Evolutionary conservation across 2,113 vertebrate genomes (phyloP), one percentile per base, ranked within the genome.

Genomic region (Melozone crissalis): DNA sequence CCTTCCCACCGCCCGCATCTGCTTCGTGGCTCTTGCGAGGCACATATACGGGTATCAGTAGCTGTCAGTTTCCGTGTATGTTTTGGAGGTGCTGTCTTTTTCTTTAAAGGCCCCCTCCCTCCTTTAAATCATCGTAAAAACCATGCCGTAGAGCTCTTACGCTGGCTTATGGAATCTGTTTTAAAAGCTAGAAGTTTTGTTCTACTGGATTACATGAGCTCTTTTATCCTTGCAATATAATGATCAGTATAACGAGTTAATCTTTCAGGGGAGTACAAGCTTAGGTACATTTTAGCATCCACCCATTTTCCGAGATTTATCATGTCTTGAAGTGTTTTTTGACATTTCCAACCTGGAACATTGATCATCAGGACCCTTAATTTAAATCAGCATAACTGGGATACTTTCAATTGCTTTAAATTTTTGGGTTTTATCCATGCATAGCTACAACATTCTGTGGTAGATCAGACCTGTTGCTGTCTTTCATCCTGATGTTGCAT

Each of bases 391-490:
- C 27, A 5, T 59, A 37, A n/a, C 24, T 55, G 15, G 24, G 16
- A 30, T 55, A 30, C 13, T 55, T 63, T 13, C 9, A 73, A 35
- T 52, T 52, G 27, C 52, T 86, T 67, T 13, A 18, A 5, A 6
- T 46, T 62, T 78, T 28, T 39, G 49, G 4, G 7, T 87, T 85
- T 63, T 8, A 20, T 49, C 28, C 8, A 1, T 80, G 2, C 4
- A 5, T 23, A 41, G n/a, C 52, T n/a, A 37, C 33, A 67, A 35
- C 37, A 15, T 15, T 89, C 51, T 39, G 12, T 85, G 55, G 6
- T 37, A 69, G 37, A 30, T 93, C 8, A 20, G 72, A 94, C 93
- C 90, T 96, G 96, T 97, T 96, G 96, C 96, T 92, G 35, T 58
- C 33, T 84, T 93, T 86, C 43, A 73, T 79, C 37, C 44, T 76